phyloP scores from a whole-genome alignment of 1,140 invertebrate genomes.

The Macrosteles quadrilineatus region DNA sequence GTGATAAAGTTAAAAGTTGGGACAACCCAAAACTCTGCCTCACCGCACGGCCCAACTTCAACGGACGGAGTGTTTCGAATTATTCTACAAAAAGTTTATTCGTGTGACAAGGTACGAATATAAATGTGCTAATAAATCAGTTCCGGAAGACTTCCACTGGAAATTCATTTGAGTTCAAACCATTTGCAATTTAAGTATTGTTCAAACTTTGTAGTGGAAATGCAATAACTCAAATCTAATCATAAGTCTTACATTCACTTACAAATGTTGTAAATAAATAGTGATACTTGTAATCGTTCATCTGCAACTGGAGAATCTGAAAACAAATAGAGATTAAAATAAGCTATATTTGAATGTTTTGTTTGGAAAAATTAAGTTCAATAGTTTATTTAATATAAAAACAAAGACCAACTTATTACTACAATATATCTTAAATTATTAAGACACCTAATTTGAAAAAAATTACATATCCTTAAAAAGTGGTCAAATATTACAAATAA shows the following conservation, averaged over 20 bases:
- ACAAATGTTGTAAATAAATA: slow-evolving; percentile 70
- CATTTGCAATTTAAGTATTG: background rate
- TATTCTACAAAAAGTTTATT: background rate
- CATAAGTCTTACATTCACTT: slow-evolving; percentile 51
- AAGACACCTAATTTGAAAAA: too few species aligned
- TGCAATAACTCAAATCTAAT: background rate
- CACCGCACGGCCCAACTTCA: slow-evolving; percentile 1
- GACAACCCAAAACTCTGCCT: slow-evolving; percentile 5
- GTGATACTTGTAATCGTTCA: slow-evolving; percentile 71
- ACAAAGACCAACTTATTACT: too few species aligned
- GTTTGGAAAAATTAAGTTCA: background rate
- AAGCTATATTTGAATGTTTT: background rate
- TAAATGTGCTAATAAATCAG: slow-evolving; percentile 12
- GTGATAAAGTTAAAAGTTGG: slow-evolving; percentile 11
- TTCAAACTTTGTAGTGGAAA: too few species aligned
- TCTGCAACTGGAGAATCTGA: slow-evolving; percentile 64
- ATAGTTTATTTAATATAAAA: too few species aligned
- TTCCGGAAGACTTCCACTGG: background rate
- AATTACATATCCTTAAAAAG: too few species aligned
- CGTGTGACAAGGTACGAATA: slow-evolving; percentile 7
- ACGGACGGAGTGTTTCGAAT: background rate
- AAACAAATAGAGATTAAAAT: slow-evolving; percentile 36
- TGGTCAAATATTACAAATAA: too few species aligned
- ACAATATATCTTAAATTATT: too few species aligned
- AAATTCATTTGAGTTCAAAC: slow-evolving; percentile 4